phyloP scores from a whole-genome alignment of 2,113 vertebrate species.

The Natator depressus region DNA sequence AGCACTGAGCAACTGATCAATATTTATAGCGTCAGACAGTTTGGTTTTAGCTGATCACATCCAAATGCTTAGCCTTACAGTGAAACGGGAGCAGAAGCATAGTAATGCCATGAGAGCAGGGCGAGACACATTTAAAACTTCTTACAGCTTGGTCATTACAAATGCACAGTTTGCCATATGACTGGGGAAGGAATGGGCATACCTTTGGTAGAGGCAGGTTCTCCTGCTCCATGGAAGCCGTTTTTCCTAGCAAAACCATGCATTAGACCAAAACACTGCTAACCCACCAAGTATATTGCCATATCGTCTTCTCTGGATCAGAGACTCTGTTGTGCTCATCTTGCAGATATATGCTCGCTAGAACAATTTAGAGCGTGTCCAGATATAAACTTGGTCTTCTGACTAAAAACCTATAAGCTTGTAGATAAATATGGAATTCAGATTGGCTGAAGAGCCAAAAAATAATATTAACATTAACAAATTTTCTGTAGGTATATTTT shows the following conservation, averaged over 20 bases:
- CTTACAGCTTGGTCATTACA: background rate
- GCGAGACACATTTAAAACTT: background rate
- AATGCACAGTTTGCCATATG: background rate
- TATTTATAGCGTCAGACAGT: fast-evolving
- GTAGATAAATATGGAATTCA: background rate
- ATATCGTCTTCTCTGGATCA: background rate
- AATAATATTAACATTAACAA: background rate
- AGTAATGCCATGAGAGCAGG: background rate
- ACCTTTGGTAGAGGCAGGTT: slow-evolving; percentile 25
- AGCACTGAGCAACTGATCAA: background rate
- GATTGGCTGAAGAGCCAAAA: background rate
- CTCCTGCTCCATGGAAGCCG: slow-evolving; percentile 65
- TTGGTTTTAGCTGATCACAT: background rate
- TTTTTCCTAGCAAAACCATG: slow-evolving; percentile 35
- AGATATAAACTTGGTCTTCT: background rate
- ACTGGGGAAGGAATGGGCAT: background rate
- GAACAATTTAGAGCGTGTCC: background rate
- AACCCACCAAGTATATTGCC: slow-evolving; percentile 62
- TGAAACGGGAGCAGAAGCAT: background rate
- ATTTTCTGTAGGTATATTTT: background rate
- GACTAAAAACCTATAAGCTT: background rate
- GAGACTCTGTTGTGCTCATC: background rate
- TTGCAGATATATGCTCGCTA: background rate
- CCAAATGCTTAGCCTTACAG: slow-evolving; percentile 30
- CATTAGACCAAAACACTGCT: slow-evolving; percentile 35